Percentiles rank a stretch among this genome's conserved stretches.
These are phyloP conservation scores for Nestor notabilis DNA, from an alignment of 2,113 vertebrate species.

Conservation along the genomic window DNA sequence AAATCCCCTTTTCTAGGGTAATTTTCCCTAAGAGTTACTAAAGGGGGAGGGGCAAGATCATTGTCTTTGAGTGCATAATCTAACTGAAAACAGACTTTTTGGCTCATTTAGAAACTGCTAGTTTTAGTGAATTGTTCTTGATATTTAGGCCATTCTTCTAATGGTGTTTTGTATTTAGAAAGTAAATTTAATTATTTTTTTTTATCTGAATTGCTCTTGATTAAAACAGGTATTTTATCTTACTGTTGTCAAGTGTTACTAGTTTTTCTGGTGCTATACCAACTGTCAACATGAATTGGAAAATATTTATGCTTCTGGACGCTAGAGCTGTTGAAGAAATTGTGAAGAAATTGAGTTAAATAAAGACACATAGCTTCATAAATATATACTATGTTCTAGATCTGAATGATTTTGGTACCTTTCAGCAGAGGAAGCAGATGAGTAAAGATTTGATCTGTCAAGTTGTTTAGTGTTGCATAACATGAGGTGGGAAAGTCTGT, in stretches of 20 bases:
- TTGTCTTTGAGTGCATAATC: not conserved
- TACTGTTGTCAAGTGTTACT: not conserved
- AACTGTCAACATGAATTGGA: not conserved
- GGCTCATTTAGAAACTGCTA: not conserved
- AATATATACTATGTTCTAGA: not conserved
- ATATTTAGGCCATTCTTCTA: not conserved
- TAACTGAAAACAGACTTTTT: not conserved
- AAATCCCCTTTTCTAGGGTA: not conserved
- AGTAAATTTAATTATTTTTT: not conserved
- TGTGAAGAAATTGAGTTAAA: not conserved
- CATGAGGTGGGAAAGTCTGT: not conserved
- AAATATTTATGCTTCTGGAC: not conserved
- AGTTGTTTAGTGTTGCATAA: not conserved
- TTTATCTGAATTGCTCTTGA: not conserved
- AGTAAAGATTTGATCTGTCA: not conserved
- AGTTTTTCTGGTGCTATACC: not conserved
- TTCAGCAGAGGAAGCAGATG: not conserved
- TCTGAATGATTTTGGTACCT: not conserved
- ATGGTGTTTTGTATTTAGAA: not conserved
- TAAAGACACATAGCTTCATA: not conserved
- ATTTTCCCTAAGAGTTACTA: not conserved
- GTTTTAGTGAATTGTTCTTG: not conserved
- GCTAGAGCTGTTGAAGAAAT: not conserved
- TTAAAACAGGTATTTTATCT: not conserved
- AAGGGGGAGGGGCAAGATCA: not conserved